Evolutionary conservation across 2,888 invertebrate species (phyloP).

Genomic region (Phlogophora meticulosa): DNA sequence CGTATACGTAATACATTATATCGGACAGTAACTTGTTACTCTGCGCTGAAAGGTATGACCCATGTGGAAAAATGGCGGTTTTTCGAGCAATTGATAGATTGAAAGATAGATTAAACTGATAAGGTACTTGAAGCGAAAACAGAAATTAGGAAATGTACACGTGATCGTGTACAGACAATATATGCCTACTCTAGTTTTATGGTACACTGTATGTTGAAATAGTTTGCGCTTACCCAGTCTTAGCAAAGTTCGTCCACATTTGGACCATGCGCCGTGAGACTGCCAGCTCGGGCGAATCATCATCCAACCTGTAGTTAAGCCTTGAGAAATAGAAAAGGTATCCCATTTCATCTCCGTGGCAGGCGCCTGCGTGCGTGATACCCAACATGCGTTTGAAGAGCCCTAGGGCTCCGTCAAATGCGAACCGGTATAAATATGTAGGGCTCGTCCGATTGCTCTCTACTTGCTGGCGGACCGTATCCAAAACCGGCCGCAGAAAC

Average conservation of each 20-base stretch:
- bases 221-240: constrained; percentile 92
- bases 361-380: constrained; percentile 91
- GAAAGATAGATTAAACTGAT: too few relatives aligned
- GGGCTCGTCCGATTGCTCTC: constrained; percentile 86
- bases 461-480: constrained; percentile 87
- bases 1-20: neutral
- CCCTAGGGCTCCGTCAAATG: constrained; percentile 92
- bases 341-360: constrained; percentile 93
- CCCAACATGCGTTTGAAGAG: constrained; percentile 92
- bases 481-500: constrained; percentile 91
- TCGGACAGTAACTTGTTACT: neutral
- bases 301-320: constrained; percentile 91
- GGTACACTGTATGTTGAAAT: too few relatives aligned
- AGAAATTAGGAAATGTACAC: too few relatives aligned
- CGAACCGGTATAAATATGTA: constrained; percentile 92
- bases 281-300: constrained; percentile 90
- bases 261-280: constrained; percentile 92
- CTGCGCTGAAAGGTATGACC: constrained; percentile 9
- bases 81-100: too few relatives aligned
- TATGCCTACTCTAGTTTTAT: too few relatives aligned
- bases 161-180: too few relatives aligned
- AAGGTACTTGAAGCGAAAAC: too few relatives aligned
- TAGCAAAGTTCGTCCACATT: constrained; percentile 93
- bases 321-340: constrained; percentile 92
- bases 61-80: neutral